Percentiles rank a stretch among this genome's conserved stretches.
Conservation (phyloP, 2,888 invertebrate species). For the Rhagophthalmus giganteus region DNA sequence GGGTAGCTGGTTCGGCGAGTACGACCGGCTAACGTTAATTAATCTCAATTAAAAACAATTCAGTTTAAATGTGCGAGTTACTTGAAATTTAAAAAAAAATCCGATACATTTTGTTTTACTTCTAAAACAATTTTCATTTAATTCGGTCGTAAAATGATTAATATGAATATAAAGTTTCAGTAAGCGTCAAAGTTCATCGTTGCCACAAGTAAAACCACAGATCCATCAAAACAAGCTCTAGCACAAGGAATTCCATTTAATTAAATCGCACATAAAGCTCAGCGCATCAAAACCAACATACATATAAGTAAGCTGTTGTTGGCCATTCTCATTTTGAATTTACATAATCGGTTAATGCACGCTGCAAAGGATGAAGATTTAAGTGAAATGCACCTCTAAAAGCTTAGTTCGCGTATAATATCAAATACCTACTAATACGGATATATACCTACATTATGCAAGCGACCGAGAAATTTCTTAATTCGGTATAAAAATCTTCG, state of each 20-base stretch:
- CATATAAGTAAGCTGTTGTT: neutral
- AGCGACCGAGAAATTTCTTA: too few species aligned
- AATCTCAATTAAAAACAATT: too few species aligned
- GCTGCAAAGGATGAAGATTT: constrained; percentile 1
- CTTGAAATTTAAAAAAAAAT: too few species aligned
- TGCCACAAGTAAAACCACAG: neutral
- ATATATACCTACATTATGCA: too few species aligned
- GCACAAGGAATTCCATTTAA: constrained; percentile 3
- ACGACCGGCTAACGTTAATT: too few species aligned
- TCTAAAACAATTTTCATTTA: too few species aligned
- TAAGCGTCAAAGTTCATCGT: neutral
- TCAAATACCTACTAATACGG: neutral
- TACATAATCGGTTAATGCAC: constrained; percentile 9
- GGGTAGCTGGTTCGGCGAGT: too few species aligned
- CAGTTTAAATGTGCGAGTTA: too few species aligned
- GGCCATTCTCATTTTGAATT: constrained; percentile 6
- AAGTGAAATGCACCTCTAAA: constrained; percentile 6
- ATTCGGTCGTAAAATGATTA: neutral
- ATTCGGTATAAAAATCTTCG: too few species aligned
- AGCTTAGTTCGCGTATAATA: neutral
- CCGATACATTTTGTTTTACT: too few species aligned
- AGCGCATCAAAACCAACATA: neutral
- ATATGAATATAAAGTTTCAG: neutral
- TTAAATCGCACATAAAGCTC: neutral
- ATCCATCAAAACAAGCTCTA: neutral